Base-by-base conservation (phyloP, 2,797 vertebrate genomes). In the Uromys caudimaculatus region DNA sequence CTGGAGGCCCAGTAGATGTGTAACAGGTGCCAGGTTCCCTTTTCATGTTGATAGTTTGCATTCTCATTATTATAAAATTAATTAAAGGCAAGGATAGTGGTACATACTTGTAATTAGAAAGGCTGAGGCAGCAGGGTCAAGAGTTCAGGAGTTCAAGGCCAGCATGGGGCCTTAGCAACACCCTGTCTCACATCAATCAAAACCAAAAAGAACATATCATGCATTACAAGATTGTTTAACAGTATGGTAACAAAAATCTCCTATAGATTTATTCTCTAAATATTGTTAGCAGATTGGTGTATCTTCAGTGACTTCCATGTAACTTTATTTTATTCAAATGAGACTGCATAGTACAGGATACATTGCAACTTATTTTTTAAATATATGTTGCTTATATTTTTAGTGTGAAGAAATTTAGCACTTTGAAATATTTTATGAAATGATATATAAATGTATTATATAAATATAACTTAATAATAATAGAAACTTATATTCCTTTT, bases 331-430 rank as follows among this genome's bases (percentile, higher is more conserved):
- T 64, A 88, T 90, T 77, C 47, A 82, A 85, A 64, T 91, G 19
- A 16, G 12, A 78, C 71, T 94, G 17, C 73, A 23, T 64, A 79
- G 76, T 38, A 64, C 2, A 64, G 23, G 24, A 60, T 84, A 16
- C 56, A 92, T 79, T 88, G 27, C 6, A 91, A 87, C 44, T 97
- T 89, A 50, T 38, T 90, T 77, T 89, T 64, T 19, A 78, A 62
- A 47, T 76, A 47, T 29, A 78, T 82, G 21, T 85, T 96, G 73
- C 29, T 96, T 96, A 78, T 92, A 23, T 93, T 94, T 95, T 64
- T 67, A 85, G 1, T 71, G 35, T 90, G 24, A 86, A 24, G 62
- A 90, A 89, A 93, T 35, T 3, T 76, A 92, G 19, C 3, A 91
- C 32, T 88, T 35, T 84, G 90, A 84, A 93, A 47, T 86, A 14